These are phyloP conservation scores for Podabrus alpinus DNA, from an alignment of 2,888 invertebrate genomes.

Conservation along the genomic window DNA sequence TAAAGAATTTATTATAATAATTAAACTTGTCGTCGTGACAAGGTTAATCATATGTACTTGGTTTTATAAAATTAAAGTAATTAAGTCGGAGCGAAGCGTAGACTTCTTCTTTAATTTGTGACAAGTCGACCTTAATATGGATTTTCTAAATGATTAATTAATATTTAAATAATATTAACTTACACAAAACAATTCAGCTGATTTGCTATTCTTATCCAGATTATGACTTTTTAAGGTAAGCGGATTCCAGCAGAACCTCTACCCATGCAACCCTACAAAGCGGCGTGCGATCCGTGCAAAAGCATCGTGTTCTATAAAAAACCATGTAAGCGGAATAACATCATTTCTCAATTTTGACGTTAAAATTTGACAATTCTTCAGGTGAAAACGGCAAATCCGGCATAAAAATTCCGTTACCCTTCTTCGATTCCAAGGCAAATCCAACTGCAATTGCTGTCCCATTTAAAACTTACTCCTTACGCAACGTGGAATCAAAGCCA, in stretches of 20 bases:
- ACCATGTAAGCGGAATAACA: background rate
- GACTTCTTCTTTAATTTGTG: no score
- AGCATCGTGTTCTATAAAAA: conserved; percentile 34
- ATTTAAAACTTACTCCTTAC: conserved; percentile 58
- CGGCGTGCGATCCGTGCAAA: conserved; percentile 33
- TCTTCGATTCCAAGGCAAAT: conserved; percentile 61
- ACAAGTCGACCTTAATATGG: no score
- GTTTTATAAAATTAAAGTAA: no score
- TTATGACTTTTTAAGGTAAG: conserved; percentile 1
- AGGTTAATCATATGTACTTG: no score
- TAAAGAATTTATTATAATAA: no score
- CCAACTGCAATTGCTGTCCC: conserved; percentile 66
- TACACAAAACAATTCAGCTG: no score
- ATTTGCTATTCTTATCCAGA: background rate
- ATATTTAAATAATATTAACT: no score
- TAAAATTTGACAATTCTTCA: background rate
- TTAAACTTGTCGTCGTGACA: no score
- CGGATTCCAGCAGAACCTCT: conserved; percentile 2
- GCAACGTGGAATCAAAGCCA: conserved; percentile 54
- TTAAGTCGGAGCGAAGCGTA: no score
- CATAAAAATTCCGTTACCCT: conserved; percentile 60
- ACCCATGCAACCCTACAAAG: background rate
- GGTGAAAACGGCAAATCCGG: background rate
- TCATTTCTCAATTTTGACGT: background rate
- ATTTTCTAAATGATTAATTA: no score